Conservation (phyloP, 2,113 vertebrate species). For the Gnathonemus longibarbis region DNA sequence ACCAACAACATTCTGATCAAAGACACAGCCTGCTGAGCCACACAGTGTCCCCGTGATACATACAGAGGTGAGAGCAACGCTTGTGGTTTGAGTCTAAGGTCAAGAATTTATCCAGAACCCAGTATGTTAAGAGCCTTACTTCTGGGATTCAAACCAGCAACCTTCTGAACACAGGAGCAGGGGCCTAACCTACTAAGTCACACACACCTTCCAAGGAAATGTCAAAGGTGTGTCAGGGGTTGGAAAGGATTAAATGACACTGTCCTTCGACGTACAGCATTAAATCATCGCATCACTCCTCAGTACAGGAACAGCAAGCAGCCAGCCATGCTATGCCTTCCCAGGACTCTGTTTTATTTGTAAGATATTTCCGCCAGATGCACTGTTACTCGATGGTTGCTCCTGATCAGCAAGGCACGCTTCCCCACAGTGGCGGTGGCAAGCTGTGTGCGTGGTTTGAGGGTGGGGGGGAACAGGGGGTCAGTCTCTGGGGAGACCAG, state of each 20-base stretch:
- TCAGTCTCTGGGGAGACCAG: not conserved
- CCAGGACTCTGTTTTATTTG: not conserved
- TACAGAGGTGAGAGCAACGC: not conserved
- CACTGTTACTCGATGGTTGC: not conserved
- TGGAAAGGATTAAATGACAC: not conserved
- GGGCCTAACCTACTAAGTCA: not conserved
- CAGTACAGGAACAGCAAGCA: not conserved
- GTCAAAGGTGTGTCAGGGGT: not conserved
- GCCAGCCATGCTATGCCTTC: not conserved
- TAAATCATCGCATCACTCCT: not conserved
- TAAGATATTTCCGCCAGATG: slow-evolving; percentile 1
- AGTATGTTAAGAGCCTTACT: not conserved
- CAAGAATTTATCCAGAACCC: not conserved
- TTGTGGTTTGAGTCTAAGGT: not conserved
- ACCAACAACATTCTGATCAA: not conserved
- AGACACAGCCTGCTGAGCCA: not conserved
- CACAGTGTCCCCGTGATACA: not conserved
- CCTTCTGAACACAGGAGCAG: not conserved
- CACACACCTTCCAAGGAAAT: not conserved
- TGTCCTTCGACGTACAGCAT: not conserved
- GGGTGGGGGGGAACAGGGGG: not conserved
- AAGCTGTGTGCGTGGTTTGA: not conserved
- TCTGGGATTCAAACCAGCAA: not conserved
- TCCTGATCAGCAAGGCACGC: not conserved
- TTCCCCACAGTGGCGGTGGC: not conserved